Conservation (phyloP, 1,140 invertebrate species). For the Drosophila micromelanica region DNA sequence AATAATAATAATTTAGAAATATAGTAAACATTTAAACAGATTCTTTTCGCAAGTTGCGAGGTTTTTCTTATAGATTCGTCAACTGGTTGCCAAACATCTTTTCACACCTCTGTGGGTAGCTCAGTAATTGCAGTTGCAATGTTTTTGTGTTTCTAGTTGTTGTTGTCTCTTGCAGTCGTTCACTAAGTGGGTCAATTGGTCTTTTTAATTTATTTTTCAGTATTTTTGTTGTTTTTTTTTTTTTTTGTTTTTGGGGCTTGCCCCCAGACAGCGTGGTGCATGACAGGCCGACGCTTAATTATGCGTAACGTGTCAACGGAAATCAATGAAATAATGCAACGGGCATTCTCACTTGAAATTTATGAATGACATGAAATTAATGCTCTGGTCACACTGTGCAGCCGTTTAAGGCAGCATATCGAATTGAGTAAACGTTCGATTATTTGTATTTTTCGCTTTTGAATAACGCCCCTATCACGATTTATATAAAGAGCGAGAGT, state of each 20-base stretch:
- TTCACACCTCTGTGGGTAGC: conserved; percentile 42
- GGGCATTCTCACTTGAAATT: conserved; percentile 55
- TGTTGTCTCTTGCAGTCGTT: conserved; percentile 14
- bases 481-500: background rate
- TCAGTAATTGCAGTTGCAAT: conserved; percentile 34
- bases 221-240: conserved; percentile 9
- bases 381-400: conserved; percentile 34
- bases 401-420: conserved; percentile 56
- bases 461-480: conserved; percentile 12
- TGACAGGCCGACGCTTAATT: conserved; percentile 66
- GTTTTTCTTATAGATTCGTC: background rate
- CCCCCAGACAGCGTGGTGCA: conserved; percentile 61
- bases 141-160: conserved; percentile 12
- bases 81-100: conserved; percentile 39
- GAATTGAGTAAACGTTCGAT: conserved; percentile 60
- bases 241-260: conserved; percentile 35
- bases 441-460: background rate
- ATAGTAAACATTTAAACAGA: conserved; percentile 1
- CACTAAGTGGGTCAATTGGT: conserved; percentile 64
- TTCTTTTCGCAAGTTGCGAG: conserved; percentile 11
- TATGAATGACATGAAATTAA: conserved; percentile 48
- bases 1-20: no score
- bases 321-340: conserved; percentile 46
- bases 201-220: conserved; percentile 17
- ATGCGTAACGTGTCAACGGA: conserved; percentile 69